Evolutionary conservation across 2,113 vertebrate genomes (phyloP).

Genomic region (Tragelaphus buxtoni): DNA sequence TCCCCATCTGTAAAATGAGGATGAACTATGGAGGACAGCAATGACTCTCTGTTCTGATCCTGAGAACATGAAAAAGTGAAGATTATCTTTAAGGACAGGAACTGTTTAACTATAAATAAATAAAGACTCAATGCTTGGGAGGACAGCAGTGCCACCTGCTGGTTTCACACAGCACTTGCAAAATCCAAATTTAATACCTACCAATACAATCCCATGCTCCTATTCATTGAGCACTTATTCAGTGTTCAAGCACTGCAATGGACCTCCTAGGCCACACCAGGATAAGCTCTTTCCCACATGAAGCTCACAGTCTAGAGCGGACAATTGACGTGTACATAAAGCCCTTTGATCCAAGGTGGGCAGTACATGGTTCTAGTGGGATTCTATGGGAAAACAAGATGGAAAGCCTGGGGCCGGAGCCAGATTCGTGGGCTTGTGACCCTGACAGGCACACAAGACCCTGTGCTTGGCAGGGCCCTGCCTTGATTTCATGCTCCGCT

Average conservation of each 20-base stretch:
- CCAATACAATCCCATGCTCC: neutral
- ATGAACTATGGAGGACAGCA: neutral
- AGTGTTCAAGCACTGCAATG: neutral
- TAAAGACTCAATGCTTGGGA: neutral
- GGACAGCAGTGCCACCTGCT: conserved; percentile 52
- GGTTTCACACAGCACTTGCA: neutral
- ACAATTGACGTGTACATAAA: neutral
- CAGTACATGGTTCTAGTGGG: neutral
- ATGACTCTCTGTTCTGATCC: neutral
- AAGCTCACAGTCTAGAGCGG: neutral
- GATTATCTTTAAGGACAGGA: neutral
- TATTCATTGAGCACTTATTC: neutral
- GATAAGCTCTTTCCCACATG: neutral
- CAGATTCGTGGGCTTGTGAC: rapidly evolving
- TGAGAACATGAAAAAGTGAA: neutral
- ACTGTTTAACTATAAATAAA: rapidly evolving
- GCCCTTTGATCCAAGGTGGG: neutral
- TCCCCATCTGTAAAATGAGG: neutral
- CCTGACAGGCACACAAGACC: neutral
- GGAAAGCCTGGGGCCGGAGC: neutral
- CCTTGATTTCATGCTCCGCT: neutral
- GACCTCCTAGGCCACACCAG: neutral
- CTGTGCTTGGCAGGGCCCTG: neutral
- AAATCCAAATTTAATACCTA: neutral
- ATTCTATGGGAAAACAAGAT: neutral